Conservation (phyloP, 37 sponge, comb jelly and placozoan genomes). For the Oscarella lobularis region DNA sequence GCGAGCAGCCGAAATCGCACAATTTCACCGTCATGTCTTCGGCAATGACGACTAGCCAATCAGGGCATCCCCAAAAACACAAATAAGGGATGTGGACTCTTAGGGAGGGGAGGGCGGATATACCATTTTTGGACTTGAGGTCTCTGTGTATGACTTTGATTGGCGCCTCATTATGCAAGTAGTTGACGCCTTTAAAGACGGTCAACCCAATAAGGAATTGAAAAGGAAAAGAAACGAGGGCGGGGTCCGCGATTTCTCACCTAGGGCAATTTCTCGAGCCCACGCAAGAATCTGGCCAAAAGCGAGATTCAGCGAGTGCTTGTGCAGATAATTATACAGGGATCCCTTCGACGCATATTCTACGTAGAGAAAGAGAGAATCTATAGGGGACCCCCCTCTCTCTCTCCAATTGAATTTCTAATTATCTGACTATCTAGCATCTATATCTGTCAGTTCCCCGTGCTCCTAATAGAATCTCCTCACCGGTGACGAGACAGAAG, state of each 20-base stretch:
- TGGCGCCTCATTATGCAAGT: constrained; percentile 82
- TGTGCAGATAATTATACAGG: constrained; percentile 55
- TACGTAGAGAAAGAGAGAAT: constrained; percentile 2
- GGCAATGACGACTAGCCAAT: constrained; percentile 77
- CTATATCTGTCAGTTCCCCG: no score
- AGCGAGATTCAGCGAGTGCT: constrained; percentile 37
- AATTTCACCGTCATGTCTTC: constrained; percentile 48
- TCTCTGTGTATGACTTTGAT: constrained; percentile 78
- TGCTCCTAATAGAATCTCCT: no score
- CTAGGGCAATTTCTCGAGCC: constrained; percentile 77
- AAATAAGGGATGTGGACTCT: no score
- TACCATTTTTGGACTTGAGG: constrained; percentile 85
- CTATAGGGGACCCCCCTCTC: no score
- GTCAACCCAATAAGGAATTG: background rate
- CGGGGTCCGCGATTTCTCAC: no score
- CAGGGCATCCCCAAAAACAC: no score
- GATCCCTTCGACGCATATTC: constrained; percentile 70
- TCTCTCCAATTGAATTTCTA: no score
- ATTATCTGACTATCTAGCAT: no score
- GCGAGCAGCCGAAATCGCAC: constrained; percentile 90
- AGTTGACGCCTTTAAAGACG: constrained; percentile 55
- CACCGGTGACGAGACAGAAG: constrained; percentile 76
- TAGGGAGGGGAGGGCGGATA: no score
- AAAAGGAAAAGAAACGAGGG: background rate
- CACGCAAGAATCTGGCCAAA: constrained; percentile 54